Conservation (phyloP, 2,113 vertebrate species). For the Callionymus lyra region DNA sequence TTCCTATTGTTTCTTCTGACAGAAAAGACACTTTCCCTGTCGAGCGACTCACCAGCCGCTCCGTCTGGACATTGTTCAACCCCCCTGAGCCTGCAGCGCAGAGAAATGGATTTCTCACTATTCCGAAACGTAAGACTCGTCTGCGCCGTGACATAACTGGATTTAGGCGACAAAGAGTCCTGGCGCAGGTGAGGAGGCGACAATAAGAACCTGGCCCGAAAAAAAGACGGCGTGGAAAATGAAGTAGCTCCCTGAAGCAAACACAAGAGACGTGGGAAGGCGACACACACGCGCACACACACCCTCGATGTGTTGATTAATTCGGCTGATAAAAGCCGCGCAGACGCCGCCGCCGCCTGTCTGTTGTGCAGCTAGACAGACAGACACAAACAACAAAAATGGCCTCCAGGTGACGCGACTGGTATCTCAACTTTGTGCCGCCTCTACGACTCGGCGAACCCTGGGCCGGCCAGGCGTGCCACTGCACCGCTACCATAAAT, state of each 20-base stretch:
- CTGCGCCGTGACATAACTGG: too few relatives aligned
- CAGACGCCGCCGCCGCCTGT: conserved; percentile 28
- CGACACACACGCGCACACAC: conserved; percentile 16
- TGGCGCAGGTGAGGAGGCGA: conserved; percentile 10
- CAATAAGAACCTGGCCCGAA: too few relatives aligned
- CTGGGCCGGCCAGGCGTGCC: conserved; percentile 67
- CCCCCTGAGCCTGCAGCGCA: conserved; percentile 18
- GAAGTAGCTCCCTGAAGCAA: conserved; percentile 7
- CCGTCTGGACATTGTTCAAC: conserved; percentile 33
- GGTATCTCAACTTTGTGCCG: conserved; percentile 73
- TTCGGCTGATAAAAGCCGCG: conserved; percentile 34
- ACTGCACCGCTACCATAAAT: conserved; percentile 62
- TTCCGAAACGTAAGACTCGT: too few relatives aligned
- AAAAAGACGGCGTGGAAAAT: not conserved
- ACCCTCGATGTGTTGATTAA: conserved; percentile 46
- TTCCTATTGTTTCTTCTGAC: conserved; percentile 65
- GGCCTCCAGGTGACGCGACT: conserved; percentile 57
- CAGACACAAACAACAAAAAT: conserved; percentile 27
- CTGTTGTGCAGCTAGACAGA: conserved; percentile 13
- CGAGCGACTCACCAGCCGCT: conserved; percentile 22
- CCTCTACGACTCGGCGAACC: conserved; percentile 74
- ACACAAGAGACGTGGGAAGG: conserved; percentile 16
- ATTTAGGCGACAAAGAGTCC: too few relatives aligned
- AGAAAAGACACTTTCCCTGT: conserved; percentile 53
- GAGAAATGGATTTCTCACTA: too few relatives aligned